Percentiles rank a stretch among this genome's conserved stretches.
Conservation (phyloP, 2,888 invertebrate genomes). For the Alloplasta piceator region DNA sequence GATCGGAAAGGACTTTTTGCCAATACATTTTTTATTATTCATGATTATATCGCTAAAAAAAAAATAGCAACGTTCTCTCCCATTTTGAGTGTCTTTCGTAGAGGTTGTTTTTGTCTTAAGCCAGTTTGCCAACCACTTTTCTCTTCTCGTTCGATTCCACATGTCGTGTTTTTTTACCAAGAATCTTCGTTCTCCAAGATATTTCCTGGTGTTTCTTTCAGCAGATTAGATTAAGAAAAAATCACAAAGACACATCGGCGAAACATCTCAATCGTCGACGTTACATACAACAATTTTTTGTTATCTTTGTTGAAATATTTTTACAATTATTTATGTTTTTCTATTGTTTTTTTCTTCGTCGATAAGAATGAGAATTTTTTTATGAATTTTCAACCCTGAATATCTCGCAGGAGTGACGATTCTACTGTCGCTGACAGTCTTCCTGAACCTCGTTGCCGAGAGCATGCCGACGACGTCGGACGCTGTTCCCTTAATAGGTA, state of each 20-base stretch:
- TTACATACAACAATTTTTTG: neutral
- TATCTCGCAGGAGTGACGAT: slow-evolving; percentile 95
- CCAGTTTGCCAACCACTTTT: slow-evolving; percentile 49
- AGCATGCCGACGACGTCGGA: slow-evolving; percentile 95
- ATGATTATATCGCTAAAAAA: too few species aligned
- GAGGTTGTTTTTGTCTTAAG: slow-evolving; percentile 28
- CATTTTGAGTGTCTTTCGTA: too few species aligned
- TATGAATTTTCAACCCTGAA: slow-evolving; percentile 70
- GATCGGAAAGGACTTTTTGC: too few species aligned
- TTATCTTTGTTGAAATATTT: neutral
- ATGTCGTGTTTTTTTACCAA: too few species aligned
- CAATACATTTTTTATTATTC: too few species aligned
- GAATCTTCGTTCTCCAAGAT: neutral
- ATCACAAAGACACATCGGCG: neutral
- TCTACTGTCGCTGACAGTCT: slow-evolving; percentile 98
- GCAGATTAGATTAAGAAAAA: neutral
- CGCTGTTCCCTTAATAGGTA: slow-evolving; percentile 93
- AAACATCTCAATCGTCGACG: neutral
- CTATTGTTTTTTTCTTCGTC: slow-evolving; percentile 8
- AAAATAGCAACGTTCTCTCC: too few species aligned
- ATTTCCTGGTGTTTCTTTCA: neutral
- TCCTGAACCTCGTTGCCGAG: slow-evolving; percentile 98
- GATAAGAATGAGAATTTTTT: slow-evolving; percentile 32
- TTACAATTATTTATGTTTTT: neutral
- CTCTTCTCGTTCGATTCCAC: too few species aligned